phyloP scores from a whole-genome alignment of 1,140 invertebrate genomes.

The Oedothorax gibbosus region DNA sequence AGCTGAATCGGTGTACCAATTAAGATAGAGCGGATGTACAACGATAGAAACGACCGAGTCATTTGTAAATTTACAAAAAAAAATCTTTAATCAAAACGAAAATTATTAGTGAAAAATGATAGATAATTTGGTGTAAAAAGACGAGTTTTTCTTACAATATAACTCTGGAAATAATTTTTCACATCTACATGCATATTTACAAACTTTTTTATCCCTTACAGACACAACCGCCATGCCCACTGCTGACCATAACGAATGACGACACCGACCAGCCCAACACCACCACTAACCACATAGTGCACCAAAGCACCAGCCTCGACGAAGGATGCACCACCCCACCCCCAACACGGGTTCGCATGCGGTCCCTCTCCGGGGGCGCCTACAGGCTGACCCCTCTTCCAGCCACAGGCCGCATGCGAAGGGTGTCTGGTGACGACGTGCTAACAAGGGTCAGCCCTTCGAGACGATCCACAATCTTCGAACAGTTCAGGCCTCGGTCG shows the following conservation, averaged over 20 bases:
- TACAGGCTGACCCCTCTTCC: conserved; percentile 50
- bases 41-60: too few relatives aligned
- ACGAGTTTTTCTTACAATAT: too few relatives aligned
- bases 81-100: too few relatives aligned
- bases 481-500: conserved; percentile 84
- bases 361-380: conserved; percentile 63
- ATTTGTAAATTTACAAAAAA: too few relatives aligned
- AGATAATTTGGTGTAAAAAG: too few relatives aligned
- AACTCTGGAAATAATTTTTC: too few relatives aligned
- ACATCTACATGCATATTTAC: too few relatives aligned
- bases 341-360: conserved; percentile 63
- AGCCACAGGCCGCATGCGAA: conserved; percentile 69
- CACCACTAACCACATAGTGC: not conserved
- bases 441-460: conserved; percentile 71
- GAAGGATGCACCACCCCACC: conserved; percentile 62
- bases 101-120: too few relatives aligned
- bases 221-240: conserved; percentile 66
- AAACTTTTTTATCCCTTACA: conserved; percentile 65
- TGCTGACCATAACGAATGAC: conserved; percentile 70
- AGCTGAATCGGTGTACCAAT: too few relatives aligned
- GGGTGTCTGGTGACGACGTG: conserved; percentile 70
- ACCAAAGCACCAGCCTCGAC: conserved; percentile 43
- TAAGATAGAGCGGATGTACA: too few relatives aligned
- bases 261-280: conserved; percentile 63
- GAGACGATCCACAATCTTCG: conserved; percentile 79